Evolutionary conservation across 2,113 vertebrate species (phyloP).

Genomic region (Collichthys lucidus): DNA sequence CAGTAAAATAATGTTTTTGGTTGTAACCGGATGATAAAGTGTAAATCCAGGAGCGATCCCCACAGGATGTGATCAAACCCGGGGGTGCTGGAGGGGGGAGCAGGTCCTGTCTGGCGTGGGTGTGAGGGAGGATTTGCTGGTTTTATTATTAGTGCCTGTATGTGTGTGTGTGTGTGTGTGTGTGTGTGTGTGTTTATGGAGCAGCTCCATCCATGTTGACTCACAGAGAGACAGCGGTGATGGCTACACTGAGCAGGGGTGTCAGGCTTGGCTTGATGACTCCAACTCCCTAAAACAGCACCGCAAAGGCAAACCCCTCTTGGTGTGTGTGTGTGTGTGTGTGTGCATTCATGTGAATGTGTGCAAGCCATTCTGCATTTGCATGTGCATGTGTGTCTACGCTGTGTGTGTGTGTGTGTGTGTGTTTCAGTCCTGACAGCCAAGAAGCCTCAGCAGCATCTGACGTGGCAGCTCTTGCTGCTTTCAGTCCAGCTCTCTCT

Average conservation of each 20-base stretch:
- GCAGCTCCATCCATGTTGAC: constrained; percentile 66
- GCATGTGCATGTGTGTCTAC: constrained; percentile 25
- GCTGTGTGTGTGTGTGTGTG: constrained; percentile 44
- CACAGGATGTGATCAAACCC: constrained; percentile 48
- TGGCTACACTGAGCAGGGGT: constrained; percentile 66
- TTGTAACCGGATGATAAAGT: constrained; percentile 40
- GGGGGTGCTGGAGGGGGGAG: neutral
- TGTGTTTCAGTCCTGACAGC: constrained; percentile 72
- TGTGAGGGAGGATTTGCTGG: constrained; percentile 64
- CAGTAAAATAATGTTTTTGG: constrained; percentile 1
- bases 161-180: constrained; percentile 66
- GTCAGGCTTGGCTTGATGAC: constrained; percentile 67
- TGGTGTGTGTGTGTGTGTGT: constrained; percentile 8
- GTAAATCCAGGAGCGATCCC: constrained; percentile 55
- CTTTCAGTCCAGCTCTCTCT: constrained; percentile 72
- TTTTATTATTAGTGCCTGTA: constrained; percentile 68
- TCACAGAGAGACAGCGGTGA: constrained; percentile 70
- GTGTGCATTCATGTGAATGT: constrained; percentile 1
- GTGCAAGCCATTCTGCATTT: constrained; percentile 21
- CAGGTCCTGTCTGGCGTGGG: constrained; percentile 44
- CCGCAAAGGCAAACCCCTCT: constrained; percentile 66
- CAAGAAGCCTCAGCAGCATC: constrained; percentile 80
- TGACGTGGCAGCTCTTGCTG: constrained; percentile 82
- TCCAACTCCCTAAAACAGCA: constrained; percentile 59
- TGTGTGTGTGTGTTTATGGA: constrained; percentile 46